Base-by-base conservation (phyloP, 2,888 invertebrate species). In the Heteropelma amictum region DNA sequence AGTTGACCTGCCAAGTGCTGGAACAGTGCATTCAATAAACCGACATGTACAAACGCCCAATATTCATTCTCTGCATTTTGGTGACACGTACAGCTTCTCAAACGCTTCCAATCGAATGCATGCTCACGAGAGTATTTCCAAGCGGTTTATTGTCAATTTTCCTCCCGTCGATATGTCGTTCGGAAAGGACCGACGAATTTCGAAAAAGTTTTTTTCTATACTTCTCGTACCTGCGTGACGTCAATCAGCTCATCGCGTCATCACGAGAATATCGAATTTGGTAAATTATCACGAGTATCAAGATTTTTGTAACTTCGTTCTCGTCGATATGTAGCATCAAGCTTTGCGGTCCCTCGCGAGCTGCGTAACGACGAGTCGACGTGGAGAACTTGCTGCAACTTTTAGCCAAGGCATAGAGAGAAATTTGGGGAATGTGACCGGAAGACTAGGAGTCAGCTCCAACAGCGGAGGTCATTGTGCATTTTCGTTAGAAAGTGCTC, bases 391-490 rank as follows among this genome's bases (percentile, higher is more conserved):
- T 47, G 35, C 14, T 3, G 6, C 6, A 65, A 58, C 38, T 58
- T 58, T 58, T 45, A 42, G 45, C 35, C 28, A 38, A 14, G 17
- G 54, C 14, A 63, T 45, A 12, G 38, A 38, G 33, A 38, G 23
- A 38, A 47, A 38, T 63, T 61, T 54, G 33, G 19, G 35, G 54
- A 68, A 54, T 51, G 28, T 53, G 33, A 28, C 30, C 21, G 17
- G 33, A 69, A 60, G 69, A 54, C 42, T 14, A 33, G 12, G 40
- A 63, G 30, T 17, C 33, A 12, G n/a, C 60, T 19, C 42, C 28
- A 53, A 42, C 53, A 45, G 64, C 28, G 30, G 35, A 49, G 54
- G 71, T 64, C 63, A 63, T 64, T 71, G 61, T 56, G 54, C 14
- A 71, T 63, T 71, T 63, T 17, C 35, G 38, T 51, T 60, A 17